Percentiles rank a stretch among this genome's conserved stretches.
phyloP scores from a whole-genome alignment of 53 echinoderm and acorn worm species.

The Paracentrotus lividus region DNA sequence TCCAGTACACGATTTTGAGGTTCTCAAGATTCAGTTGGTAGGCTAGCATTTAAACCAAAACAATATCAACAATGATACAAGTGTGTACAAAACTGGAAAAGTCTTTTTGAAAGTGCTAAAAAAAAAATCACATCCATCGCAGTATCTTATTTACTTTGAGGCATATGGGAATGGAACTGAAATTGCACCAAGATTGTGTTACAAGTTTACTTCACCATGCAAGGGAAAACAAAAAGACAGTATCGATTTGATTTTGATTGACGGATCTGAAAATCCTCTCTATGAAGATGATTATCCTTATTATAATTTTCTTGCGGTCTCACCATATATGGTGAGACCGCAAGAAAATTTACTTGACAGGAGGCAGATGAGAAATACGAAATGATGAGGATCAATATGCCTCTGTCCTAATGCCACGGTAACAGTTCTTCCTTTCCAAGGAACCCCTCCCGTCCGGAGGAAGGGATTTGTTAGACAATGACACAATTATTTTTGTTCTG shows the following conservation, averaged over 20 bases:
- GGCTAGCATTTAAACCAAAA: background rate
- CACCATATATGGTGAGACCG: background rate
- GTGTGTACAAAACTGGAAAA: background rate
- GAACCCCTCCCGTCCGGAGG: too few species aligned
- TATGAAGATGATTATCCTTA: background rate
- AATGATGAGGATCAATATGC: background rate
- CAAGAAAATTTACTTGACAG: background rate
- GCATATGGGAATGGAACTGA: background rate
- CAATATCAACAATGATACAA: too few species aligned
- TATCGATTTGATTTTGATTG: conserved; percentile 37
- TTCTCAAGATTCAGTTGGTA: background rate
- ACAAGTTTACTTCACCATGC: background rate
- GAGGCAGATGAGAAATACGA: background rate
- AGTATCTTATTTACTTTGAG: background rate
- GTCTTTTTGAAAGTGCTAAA: background rate
- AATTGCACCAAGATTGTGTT: conserved; percentile 24
- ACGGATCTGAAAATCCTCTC: background rate
- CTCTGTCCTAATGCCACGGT: background rate
- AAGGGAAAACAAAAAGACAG: background rate
- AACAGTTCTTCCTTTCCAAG: too few species aligned
- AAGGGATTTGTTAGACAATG: too few species aligned
- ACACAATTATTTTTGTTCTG: too few species aligned
- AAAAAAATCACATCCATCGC: background rate
- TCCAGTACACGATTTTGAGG: background rate
- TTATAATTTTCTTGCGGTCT: conserved; percentile 24